phyloP scores from a whole-genome alignment of 2,888 invertebrate species.

The Margaritifera margaritifera region DNA sequence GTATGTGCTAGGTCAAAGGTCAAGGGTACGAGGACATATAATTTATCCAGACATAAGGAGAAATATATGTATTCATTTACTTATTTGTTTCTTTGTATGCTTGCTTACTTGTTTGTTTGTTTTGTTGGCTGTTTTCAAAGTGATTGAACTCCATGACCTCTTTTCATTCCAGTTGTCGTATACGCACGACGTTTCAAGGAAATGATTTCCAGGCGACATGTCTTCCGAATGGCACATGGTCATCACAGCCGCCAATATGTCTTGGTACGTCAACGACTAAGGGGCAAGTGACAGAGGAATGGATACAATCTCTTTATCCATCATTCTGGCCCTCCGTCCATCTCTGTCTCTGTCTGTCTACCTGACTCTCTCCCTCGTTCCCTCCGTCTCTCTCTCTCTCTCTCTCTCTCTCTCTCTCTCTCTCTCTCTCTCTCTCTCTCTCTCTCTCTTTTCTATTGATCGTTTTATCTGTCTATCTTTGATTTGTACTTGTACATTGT shows the following conservation, averaged over 20 bases:
- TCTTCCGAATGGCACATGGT: conserved; percentile 94
- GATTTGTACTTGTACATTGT: too few species aligned
- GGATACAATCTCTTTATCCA: neutral
- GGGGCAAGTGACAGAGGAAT: neutral
- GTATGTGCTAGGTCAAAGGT: too few species aligned
- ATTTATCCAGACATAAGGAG: too few species aligned
- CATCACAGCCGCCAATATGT: conserved; percentile 92
- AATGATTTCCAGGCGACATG: conserved; percentile 90
- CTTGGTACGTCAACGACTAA: conserved; percentile 77
- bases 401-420: neutral
- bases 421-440: conserved; percentile 6
- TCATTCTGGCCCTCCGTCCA: neutral
- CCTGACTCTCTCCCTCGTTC: neutral
- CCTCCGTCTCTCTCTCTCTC: neutral
- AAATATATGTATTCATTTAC: too few species aligned
- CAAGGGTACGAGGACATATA: too few species aligned
- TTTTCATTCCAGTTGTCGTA: conserved; percentile 79
- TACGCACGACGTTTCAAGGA: conserved; percentile 91
- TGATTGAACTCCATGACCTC: neutral
- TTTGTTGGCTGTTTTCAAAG: too few species aligned
- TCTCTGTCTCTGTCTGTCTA: neutral
- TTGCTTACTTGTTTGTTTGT: too few species aligned
- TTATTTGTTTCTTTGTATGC: too few species aligned
- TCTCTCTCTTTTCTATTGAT: neutral
- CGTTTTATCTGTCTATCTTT: neutral